Percentiles rank a stretch among this genome's conserved stretches.
Conservation (phyloP, 2,113 vertebrate genomes). For the Ramphastos sulfuratus region DNA sequence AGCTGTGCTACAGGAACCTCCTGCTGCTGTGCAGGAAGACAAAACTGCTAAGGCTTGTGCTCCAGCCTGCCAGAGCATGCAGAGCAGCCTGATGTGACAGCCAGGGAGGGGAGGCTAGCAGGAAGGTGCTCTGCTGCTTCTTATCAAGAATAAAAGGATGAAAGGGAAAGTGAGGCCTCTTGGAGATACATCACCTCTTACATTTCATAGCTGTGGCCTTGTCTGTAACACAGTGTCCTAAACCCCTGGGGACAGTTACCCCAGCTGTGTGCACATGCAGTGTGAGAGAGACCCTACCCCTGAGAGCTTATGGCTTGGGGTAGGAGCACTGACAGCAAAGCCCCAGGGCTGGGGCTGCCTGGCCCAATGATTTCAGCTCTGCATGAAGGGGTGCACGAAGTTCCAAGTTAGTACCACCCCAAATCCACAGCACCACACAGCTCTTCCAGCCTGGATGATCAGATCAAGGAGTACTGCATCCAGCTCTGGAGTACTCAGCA, state of each 20-base stretch:
- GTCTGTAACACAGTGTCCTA: neutral
- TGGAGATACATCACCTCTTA: neutral
- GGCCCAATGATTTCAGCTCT: neutral
- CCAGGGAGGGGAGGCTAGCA: no score
- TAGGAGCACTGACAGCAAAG: neutral
- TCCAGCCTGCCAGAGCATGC: no score
- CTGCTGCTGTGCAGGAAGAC: neutral
- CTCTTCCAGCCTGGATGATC: neutral
- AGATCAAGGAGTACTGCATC: neutral
- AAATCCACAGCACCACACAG: neutral
- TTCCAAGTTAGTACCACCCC: neutral
- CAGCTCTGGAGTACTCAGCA: no score
- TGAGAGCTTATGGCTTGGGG: accelerated
- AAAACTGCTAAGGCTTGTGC: neutral
- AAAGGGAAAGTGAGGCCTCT: neutral
- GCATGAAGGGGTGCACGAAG: accelerated
- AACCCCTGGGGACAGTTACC: neutral
- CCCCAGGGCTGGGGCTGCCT: neutral
- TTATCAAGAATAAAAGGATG: no score
- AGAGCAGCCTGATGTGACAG: no score
- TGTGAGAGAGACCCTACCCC: neutral
- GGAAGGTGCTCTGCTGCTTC: no score
- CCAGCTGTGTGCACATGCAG: neutral
- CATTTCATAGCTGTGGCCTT: accelerated
- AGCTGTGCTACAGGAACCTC: neutral